Evolutionary conservation across 2,797 vertebrate genomes (phyloP), one percentile per base, ranked within the genome.

Genomic region (Sphenopsis melanotis): DNA sequence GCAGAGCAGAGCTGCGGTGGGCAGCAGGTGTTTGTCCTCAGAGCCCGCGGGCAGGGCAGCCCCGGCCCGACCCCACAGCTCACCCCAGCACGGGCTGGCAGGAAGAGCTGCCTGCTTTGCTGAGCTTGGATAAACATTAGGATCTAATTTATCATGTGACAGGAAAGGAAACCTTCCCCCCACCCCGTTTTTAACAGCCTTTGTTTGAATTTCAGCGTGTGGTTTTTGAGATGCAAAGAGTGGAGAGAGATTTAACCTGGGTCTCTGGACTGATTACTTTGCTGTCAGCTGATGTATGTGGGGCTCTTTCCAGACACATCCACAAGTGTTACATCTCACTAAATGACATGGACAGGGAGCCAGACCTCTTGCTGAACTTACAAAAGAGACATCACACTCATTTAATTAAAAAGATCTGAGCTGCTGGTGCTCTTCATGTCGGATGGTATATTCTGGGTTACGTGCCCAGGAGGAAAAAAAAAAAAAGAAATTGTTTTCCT

Each of bases 291-390:
- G 80, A 87, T 56, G 42, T 17, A 65, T 39, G 36, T 17, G 30
- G 11, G 74, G 79, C 56, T 92, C 47, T 76, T 89, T 92, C 59
- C 70, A 65, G 81, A 77, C 23, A 18, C 13, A 41, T 74, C 76
- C 84, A 9, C 76, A 81, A 87, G 71, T 41, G 50, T 78, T 71
- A 76, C 8, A 3, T 90, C 82, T 93, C 81, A 19, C 52, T 53
- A 76, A 88, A 57, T 36, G 60, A 71, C 55, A 63, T 0, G 21
- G 65, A 81, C 65, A 75, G 66, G 83, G 87, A 81, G 65, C 30
- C 84, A 95, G 90, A 75, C 72, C 74, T 90, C 82, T 90, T 49
- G 53, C 72, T 97, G 90, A 90, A 93, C 70, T 90, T 78, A 29
- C 14, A 82, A 63, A 81, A 84, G 37, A 85, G 64, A 39, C 55